These are phyloP conservation scores for Ostrea edulis DNA, from an alignment of 1,140 invertebrate genomes.

Conservation along the genomic window DNA sequence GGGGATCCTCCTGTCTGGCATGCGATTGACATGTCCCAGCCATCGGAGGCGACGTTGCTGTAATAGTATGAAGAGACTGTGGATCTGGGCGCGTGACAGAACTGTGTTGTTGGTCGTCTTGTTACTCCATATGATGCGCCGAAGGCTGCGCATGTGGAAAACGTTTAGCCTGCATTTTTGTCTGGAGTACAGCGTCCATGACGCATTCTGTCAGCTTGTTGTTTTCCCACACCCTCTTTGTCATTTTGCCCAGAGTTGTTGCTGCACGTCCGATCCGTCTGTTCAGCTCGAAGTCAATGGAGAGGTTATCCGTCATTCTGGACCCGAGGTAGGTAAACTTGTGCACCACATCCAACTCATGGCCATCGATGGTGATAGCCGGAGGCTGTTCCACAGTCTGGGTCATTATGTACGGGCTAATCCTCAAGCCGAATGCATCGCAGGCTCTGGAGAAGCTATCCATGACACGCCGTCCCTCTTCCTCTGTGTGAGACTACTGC, in stretches of 20 bases:
- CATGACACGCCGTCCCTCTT: conserved; percentile 54
- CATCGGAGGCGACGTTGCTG: too few species aligned
- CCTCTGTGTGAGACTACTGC: conserved; percentile 34
- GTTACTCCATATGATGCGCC: too few species aligned
- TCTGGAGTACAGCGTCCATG: too few species aligned
- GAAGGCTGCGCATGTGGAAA: too few species aligned
- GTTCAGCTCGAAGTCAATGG: conserved; percentile 47
- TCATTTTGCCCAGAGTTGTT: conserved; percentile 28
- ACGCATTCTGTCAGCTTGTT: too few species aligned
- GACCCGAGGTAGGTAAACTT: conserved; percentile 45
- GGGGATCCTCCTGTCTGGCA: too few species aligned
- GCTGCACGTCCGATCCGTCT: too few species aligned
- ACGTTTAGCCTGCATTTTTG: too few species aligned
- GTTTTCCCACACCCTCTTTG: conserved; percentile 43
- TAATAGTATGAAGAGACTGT: too few species aligned
- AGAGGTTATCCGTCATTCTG: conserved; percentile 40
- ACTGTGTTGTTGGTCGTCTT: too few species aligned
- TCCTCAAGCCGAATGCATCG: conserved; percentile 54
- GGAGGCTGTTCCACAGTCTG: conserved; percentile 34
- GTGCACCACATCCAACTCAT: conserved; percentile 43
- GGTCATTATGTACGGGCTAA: conserved; percentile 56
- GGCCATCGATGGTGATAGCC: conserved; percentile 39
- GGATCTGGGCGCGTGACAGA: too few species aligned
- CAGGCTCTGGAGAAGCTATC: conserved; percentile 57
- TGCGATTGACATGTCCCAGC: too few species aligned